Evolutionary conservation across 2,888 invertebrate genomes (phyloP).

Genomic region (Buathra laborator): DNA sequence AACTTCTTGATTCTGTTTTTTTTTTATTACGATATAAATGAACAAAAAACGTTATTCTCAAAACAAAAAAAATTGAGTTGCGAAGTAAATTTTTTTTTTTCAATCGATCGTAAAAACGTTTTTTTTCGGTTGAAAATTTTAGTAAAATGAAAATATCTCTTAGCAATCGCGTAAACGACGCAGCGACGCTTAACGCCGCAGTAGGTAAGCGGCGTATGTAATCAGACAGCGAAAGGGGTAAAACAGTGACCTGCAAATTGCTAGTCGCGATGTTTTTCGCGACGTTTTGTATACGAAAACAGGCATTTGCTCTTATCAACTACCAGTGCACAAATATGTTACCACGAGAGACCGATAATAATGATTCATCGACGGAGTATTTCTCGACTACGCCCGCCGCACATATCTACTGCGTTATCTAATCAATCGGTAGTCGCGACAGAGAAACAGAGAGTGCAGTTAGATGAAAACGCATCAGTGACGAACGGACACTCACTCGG

Average conservation of each 20-base stretch:
- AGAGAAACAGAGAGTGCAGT: not conserved
- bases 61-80: not conserved
- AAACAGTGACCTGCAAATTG: not conserved
- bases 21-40: too few relatives aligned
- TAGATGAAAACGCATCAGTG: conserved; percentile 31
- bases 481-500: conserved; percentile 19
- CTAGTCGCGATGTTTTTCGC: too few relatives aligned
- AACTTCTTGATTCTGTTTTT: too few relatives aligned
- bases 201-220: not conserved
- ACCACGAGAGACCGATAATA: not conserved
- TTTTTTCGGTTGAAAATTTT: not conserved
- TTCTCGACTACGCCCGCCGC: not conserved
- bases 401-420: not conserved
- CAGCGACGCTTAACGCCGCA: conserved; percentile 1
- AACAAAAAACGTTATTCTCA: not conserved
- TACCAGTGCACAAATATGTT: conserved; percentile 13
- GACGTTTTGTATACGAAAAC: too few relatives aligned
- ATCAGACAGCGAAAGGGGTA: not conserved
- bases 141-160: not conserved
- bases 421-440: conserved; percentile 8
- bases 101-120: not conserved
- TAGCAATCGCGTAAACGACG: not conserved
- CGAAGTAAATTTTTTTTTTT: not conserved
- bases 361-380: not conserved
- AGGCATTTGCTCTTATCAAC: conserved; percentile 4